Percentiles rank a stretch among this genome's conserved stretches.
phyloP scores from a whole-genome alignment of 2,888 invertebrate genomes.

The Drosophila greeni region DNA sequence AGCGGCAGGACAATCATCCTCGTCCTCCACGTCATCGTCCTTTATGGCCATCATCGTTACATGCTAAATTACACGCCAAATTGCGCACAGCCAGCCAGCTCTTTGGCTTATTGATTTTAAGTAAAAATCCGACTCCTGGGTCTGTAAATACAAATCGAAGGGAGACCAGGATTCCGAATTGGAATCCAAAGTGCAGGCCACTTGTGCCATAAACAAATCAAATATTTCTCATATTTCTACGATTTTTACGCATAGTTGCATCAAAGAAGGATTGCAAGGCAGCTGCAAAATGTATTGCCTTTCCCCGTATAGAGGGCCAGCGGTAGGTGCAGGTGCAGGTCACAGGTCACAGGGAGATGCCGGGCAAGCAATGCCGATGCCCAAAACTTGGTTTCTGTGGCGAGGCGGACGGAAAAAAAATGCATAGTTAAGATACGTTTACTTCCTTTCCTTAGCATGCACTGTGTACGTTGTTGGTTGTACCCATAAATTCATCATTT shows the following conservation, averaged over 20 bases:
- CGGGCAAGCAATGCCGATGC: constrained; percentile 9
- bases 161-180: neutral
- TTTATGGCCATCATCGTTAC: constrained; percentile 64
- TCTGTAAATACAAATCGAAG: constrained; percentile 24
- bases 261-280: constrained; percentile 41
- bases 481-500: constrained; percentile 68
- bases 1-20: constrained; percentile 23
- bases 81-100: constrained; percentile 58
- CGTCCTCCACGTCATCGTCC: constrained; percentile 26
- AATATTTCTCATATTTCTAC: constrained; percentile 69
- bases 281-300: constrained; percentile 47
- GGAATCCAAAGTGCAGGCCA: constrained; percentile 42
- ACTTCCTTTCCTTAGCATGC: constrained; percentile 15
- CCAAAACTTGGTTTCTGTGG: constrained; percentile 13
- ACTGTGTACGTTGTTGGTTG: constrained; percentile 16
- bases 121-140: constrained; percentile 33
- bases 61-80: constrained; percentile 72
- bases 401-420: constrained; percentile 25
- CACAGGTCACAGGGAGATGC: constrained; percentile 9
- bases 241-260: constrained; percentile 61
- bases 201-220: constrained; percentile 70
- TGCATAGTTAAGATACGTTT: constrained; percentile 60
- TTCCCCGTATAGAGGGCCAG: constrained; percentile 4
- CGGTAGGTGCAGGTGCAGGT: constrained; percentile 5
- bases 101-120: constrained; percentile 64